These are phyloP conservation scores for Nipponacmea schrenckii DNA, from an alignment of 2,888 invertebrate genomes.

Conservation along the genomic window DNA sequence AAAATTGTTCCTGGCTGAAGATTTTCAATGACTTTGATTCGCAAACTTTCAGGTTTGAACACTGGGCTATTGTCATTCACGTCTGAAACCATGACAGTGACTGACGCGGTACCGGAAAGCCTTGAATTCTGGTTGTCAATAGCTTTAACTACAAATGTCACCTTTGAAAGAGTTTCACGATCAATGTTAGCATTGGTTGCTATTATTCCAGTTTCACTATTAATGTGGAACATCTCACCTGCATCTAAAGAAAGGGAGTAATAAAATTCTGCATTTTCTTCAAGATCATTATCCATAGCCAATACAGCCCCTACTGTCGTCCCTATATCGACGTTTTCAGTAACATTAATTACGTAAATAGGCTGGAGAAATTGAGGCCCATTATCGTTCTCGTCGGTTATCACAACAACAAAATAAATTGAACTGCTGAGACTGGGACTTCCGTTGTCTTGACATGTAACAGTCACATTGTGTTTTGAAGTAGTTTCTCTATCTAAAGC, in stretches of 20 bases:
- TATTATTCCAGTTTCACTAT: background rate
- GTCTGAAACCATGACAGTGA: background rate
- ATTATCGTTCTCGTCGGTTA: constrained; percentile 10
- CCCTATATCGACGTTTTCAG: background rate
- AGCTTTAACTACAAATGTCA: background rate
- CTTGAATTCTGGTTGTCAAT: background rate
- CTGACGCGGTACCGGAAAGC: background rate
- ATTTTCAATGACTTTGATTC: background rate
- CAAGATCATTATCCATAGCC: background rate
- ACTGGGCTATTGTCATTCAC: background rate
- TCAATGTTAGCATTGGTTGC: background rate
- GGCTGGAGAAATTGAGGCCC: background rate
- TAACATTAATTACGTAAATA: background rate
- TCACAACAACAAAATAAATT: background rate
- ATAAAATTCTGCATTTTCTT: constrained; percentile 25
- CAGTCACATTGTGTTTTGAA: constrained; percentile 12
- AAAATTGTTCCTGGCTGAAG: background rate
- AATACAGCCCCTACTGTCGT: background rate
- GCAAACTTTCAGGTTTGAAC: background rate
- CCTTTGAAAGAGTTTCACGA: background rate
- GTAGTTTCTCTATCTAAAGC: background rate
- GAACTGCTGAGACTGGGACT: background rate
- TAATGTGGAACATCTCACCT: background rate
- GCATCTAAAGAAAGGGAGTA: background rate
- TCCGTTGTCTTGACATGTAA: constrained; percentile 1